phyloP scores from a whole-genome alignment of 2,797 vertebrate species.

The Melanotaenia pygmaea region DNA sequence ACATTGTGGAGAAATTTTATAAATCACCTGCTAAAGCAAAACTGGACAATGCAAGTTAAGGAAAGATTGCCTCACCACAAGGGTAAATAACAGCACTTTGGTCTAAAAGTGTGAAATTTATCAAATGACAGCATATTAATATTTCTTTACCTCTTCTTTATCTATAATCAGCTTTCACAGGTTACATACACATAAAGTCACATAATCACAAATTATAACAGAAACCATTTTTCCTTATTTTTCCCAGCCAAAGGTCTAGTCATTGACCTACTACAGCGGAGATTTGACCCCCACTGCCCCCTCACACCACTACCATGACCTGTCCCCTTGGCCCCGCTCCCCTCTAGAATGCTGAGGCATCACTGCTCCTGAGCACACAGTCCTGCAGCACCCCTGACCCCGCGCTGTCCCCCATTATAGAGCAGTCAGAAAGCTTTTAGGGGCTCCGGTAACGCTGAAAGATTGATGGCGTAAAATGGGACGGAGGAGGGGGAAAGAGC shows the following conservation, averaged over 20 bases:
- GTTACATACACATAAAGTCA: slow-evolving; percentile 14
- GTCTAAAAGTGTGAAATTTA: background rate
- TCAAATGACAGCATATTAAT: background rate
- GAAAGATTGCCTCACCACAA: background rate
- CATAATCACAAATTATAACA: slow-evolving; percentile 4
- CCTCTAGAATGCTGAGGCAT: slow-evolving; percentile 81
- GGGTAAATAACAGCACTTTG: background rate
- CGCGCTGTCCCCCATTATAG: slow-evolving; percentile 85
- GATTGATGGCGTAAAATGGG: slow-evolving; percentile 87
- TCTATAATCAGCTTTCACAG: slow-evolving; percentile 15
- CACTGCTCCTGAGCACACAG: slow-evolving; percentile 78
- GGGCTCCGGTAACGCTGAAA: slow-evolving; percentile 85
- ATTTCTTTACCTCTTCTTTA: background rate
- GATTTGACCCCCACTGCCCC: slow-evolving; percentile 74
- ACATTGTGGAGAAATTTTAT: slow-evolving; percentile 54
- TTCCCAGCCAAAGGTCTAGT: slow-evolving; percentile 71
- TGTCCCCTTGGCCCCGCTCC: slow-evolving; percentile 52
- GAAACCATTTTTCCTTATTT: slow-evolving; percentile 25
- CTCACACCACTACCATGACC: slow-evolving; percentile 53
- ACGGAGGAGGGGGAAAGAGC: slow-evolving; percentile 80
- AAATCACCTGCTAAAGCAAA: background rate
- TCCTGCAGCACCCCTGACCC: slow-evolving; percentile 82
- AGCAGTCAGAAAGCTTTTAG: slow-evolving; percentile 90
- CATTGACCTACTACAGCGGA: slow-evolving; percentile 76
- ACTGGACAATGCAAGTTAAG: fast-evolving